A percentile compares a stretch with the other conserved stretches of the same genome.
phyloP scores from a whole-genome alignment of 2,888 invertebrate species.

The Agrochola lychnidis region DNA sequence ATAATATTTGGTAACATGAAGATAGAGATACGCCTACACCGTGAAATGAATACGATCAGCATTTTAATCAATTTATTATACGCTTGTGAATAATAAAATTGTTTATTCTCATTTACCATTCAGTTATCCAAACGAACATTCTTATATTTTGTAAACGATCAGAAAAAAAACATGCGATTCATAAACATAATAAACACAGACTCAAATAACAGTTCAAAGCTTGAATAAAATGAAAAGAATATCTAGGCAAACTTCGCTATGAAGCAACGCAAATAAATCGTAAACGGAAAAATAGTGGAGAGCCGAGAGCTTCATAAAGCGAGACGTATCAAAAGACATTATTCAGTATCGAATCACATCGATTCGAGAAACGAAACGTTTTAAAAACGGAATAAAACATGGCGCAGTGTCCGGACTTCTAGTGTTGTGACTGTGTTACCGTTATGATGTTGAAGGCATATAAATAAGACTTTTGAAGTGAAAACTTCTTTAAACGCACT shows the following conservation, averaged over 20 bases:
- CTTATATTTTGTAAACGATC: slow-evolving; percentile 12
- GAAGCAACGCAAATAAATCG: slow-evolving; percentile 76
- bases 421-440: slow-evolving; percentile 62
- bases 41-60: slow-evolving; percentile 21
- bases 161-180: slow-evolving; percentile 21
- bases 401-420: slow-evolving; percentile 45
- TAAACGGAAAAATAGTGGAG: slow-evolving; percentile 73
- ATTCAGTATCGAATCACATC: slow-evolving; percentile 76
- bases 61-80: slow-evolving; percentile 28
- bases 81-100: slow-evolving; percentile 3
- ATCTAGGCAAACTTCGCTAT: slow-evolving; percentile 64
- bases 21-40: slow-evolving; percentile 6
- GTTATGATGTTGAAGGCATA: slow-evolving; percentile 3
- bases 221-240: slow-evolving; percentile 64
- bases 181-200: slow-evolving; percentile 51
- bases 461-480: not conserved
- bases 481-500: not conserved
- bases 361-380: slow-evolving; percentile 65
- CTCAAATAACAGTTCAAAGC: slow-evolving; percentile 59
- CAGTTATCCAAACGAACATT: slow-evolving; percentile 6
- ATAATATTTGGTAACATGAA: slow-evolving; percentile 14
- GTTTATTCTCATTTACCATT: slow-evolving; percentile 20
- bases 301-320: slow-evolving; percentile 75
- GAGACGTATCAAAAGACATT: slow-evolving; percentile 78
- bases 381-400: slow-evolving; percentile 73